Conservation (phyloP, 2,888 invertebrate genomes). For the Entomobrya proxima region DNA sequence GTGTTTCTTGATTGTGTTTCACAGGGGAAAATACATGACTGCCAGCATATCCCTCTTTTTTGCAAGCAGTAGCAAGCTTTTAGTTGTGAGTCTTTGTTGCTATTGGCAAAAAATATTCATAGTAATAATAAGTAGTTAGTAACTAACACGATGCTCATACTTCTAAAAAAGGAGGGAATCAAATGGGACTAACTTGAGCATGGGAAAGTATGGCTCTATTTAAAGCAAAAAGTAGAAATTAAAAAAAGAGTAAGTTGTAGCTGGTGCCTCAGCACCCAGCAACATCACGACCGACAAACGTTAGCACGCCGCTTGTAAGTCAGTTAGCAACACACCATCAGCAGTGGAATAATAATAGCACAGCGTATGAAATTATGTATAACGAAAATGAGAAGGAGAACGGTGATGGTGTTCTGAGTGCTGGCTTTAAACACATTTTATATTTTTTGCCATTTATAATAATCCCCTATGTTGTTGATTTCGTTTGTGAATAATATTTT, state of each 20-base stretch:
- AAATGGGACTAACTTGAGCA: not conserved
- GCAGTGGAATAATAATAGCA: too few relatives aligned
- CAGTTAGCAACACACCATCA: too few relatives aligned
- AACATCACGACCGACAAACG: too few relatives aligned
- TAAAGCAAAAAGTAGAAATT: too few relatives aligned
- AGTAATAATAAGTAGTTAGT: not conserved
- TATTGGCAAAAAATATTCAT: not conserved
- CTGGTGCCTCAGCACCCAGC: too few relatives aligned
- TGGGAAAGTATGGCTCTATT: not conserved
- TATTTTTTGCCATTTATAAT: conserved; percentile 17
- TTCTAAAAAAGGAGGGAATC: not conserved
- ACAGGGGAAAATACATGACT: not conserved
- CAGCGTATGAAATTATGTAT: too few relatives aligned
- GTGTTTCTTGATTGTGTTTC: not conserved
- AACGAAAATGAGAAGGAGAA: not conserved
- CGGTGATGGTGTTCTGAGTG: too few relatives aligned
- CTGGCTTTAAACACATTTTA: too few relatives aligned
- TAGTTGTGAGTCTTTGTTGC: not conserved
- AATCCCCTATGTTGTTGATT: not conserved
- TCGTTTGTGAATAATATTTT: conserved; percentile 24
- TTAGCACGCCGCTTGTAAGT: too few relatives aligned
- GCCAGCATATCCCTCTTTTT: not conserved
- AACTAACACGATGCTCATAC: not conserved
- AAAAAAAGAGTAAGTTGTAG: too few relatives aligned
- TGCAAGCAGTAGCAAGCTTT: not conserved